These are phyloP conservation scores for Coregonus clupeaformis DNA, from an alignment of 2,113 vertebrate genomes.

Conservation along the genomic window DNA sequence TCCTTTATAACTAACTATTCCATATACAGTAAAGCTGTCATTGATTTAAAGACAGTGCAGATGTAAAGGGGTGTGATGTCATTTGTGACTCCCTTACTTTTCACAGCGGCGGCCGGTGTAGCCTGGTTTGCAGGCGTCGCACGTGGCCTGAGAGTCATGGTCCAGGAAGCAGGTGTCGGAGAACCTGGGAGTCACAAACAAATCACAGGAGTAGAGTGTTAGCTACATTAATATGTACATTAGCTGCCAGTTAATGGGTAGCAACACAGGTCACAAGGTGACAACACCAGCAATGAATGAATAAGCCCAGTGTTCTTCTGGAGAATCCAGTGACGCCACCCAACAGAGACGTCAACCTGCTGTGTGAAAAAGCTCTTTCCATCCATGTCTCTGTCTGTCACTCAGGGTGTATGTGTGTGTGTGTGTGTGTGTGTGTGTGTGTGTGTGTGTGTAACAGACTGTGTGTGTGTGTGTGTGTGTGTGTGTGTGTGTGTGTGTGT, in stretches of 20 bases:
- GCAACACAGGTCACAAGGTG: background rate
- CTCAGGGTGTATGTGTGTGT: background rate
- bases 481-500: too few species aligned
- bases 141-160: constrained; percentile 87
- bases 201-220: background rate
- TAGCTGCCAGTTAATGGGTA: constrained; percentile 25
- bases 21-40: background rate
- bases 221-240: constrained; percentile 11
- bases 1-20: background rate
- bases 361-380: too few species aligned
- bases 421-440: background rate
- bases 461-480: too few species aligned
- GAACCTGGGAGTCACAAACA: constrained; percentile 72
- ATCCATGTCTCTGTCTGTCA: background rate
- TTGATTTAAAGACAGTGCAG: background rate
- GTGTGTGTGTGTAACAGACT: background rate
- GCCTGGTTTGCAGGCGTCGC: constrained; percentile 84
- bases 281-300: constrained; percentile 24
- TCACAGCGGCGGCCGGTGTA: constrained; percentile 91
- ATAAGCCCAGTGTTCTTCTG: constrained; percentile 3
- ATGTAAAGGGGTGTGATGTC: background rate
- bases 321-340: constrained; percentile 9
- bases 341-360: background rate
- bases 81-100: constrained; percentile 70
- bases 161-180: constrained; percentile 93